Percentiles rank a stretch among this genome's conserved stretches.
Conservation (phyloP, 2,113 vertebrate species). For the Alexandromys fortis region DNA sequence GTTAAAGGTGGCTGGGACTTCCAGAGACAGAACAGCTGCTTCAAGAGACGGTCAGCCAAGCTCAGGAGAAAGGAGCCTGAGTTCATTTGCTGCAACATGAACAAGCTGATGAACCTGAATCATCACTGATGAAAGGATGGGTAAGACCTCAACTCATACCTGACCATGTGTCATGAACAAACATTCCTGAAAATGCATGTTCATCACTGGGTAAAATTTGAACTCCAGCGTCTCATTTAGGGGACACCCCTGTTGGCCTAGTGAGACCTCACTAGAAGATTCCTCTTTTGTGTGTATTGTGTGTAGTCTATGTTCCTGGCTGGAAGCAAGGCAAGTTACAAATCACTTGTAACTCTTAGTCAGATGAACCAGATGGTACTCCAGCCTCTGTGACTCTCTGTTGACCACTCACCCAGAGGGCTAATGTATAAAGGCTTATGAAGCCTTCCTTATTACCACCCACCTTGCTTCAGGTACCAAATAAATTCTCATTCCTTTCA, state of each 20-base stretch:
- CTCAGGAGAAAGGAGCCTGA: neutral
- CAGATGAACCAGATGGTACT: neutral
- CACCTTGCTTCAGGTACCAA: neutral
- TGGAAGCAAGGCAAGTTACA: neutral
- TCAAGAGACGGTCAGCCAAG: neutral
- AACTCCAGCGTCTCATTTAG: neutral
- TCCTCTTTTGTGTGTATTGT: neutral
- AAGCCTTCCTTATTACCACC: neutral
- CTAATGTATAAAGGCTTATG: neutral
- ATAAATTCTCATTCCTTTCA: neutral
- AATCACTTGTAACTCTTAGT: neutral
- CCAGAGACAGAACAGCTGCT: neutral
- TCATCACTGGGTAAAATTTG: neutral
- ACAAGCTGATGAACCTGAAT: neutral
- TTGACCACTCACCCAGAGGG: neutral
- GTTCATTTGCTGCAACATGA: neutral
- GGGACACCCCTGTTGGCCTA: too few relatives aligned
- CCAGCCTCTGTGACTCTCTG: neutral
- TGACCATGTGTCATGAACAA: constrained; percentile 6
- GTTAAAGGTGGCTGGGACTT: neutral
- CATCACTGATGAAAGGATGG: neutral
- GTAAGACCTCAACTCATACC: neutral
- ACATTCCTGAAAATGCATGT: neutral
- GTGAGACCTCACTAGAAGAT: neutral
- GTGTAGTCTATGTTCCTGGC: neutral